Evolutionary conservation across 2,113 vertebrate genomes (phyloP).

Genomic region (Dermatemys mawii): DNA sequence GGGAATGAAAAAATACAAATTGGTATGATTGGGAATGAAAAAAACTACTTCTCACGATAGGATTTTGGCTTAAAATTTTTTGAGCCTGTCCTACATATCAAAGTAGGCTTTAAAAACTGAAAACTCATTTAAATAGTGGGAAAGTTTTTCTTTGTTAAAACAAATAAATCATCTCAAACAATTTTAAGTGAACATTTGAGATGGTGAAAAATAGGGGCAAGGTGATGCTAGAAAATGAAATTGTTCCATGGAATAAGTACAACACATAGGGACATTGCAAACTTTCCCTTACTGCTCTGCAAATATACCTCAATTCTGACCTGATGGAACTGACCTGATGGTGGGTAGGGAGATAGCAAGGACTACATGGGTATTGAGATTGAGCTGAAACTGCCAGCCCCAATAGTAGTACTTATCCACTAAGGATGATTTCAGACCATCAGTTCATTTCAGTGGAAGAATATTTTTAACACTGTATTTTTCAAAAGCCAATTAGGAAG

Average conservation of each 20-base stretch:
- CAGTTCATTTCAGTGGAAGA: neutral
- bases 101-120: neutral
- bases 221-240: too few species aligned
- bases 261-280: too few species aligned
- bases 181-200: too few species aligned
- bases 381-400: neutral
- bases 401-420: neutral
- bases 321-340: neutral
- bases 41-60: fast-evolving
- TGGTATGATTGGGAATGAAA: neutral
- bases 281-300: neutral
- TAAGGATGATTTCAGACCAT: neutral
- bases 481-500: neutral
- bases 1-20: neutral
- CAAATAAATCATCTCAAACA: too few species aligned
- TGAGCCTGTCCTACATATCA: fast-evolving
- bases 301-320: neutral
- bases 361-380: neutral
- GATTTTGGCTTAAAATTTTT: too few species aligned
- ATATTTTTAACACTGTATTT: neutral
- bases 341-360: neutral
- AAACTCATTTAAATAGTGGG: neutral
- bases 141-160: too few species aligned
- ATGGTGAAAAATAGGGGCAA: too few species aligned
- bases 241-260: too few species aligned